Percentiles rank a stretch among this genome's conserved stretches.
Evolutionary conservation across 2,113 vertebrate species (phyloP).

Genomic region (Amphiprion ocellaris): DNA sequence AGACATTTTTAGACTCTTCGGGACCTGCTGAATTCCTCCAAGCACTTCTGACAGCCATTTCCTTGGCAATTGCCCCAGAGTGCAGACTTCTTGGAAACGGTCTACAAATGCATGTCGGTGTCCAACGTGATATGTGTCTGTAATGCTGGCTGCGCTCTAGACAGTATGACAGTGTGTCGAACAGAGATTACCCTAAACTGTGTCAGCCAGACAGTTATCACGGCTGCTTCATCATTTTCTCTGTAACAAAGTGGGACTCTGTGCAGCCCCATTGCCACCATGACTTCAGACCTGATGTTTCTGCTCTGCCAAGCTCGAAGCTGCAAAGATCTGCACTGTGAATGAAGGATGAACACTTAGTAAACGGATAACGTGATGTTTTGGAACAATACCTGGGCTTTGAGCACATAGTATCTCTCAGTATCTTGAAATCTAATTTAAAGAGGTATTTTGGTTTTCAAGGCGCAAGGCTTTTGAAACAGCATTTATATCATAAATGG

Average conservation of each 20-base stretch:
- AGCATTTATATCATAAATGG: conserved; percentile 8
- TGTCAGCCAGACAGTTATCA: conserved; percentile 59
- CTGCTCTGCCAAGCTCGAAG: background rate
- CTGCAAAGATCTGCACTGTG: background rate
- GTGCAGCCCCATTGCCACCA: background rate
- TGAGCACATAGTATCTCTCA: too few relatives aligned
- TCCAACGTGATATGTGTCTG: conserved; percentile 51
- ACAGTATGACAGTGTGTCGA: conserved; percentile 49
- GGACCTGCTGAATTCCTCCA: conserved; percentile 4
- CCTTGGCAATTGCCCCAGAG: conserved; percentile 22
- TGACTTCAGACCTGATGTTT: conserved; percentile 30
- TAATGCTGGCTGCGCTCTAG: conserved; percentile 38
- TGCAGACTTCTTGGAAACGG: conserved; percentile 20
- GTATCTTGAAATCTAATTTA: too few relatives aligned
- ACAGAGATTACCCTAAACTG: conserved; percentile 57
- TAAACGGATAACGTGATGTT: background rate
- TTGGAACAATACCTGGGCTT: background rate
- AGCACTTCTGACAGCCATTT: conserved; percentile 16
- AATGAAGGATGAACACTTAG: background rate
- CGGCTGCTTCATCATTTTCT: conserved; percentile 59
- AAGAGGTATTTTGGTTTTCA: too few relatives aligned
- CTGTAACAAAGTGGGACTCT: conserved; percentile 34
- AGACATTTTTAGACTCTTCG: conserved; percentile 10
- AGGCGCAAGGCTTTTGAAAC: background rate
- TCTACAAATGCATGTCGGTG: conserved; percentile 42